Evolutionary conservation across 2,888 invertebrate genomes (phyloP).

Genomic region (Caenorhabditis panamensis): DNA sequence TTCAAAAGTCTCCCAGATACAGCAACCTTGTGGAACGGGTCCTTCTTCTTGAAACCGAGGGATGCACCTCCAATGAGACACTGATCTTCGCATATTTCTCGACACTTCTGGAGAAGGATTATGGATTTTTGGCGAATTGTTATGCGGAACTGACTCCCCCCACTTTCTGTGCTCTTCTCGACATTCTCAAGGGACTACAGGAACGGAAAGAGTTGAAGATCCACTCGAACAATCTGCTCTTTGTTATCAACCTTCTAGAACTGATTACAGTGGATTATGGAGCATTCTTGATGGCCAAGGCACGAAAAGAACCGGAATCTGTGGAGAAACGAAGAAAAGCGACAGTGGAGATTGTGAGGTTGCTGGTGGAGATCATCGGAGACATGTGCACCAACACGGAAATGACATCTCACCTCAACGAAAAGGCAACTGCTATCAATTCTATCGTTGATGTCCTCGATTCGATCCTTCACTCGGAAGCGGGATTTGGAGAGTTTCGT

Average conservation of each 20-base stretch:
- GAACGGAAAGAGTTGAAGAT: slow-evolving; percentile 16
- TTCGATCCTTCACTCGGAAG: slow-evolving; percentile 44
- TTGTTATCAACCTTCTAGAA: slow-evolving; percentile 49
- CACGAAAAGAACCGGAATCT: slow-evolving; percentile 28
- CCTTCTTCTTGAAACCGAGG: slow-evolving; percentile 2
- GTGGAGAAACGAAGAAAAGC: slow-evolving; percentile 15
- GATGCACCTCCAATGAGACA: background rate
- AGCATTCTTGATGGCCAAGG: slow-evolving; percentile 22
- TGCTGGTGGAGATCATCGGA: slow-evolving; percentile 41
- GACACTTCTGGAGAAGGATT: slow-evolving; percentile 63
- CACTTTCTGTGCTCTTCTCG: slow-evolving; percentile 24
- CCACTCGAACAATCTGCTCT: slow-evolving; percentile 49
- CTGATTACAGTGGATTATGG: slow-evolving; percentile 34
- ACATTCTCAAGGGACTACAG: slow-evolving; percentile 23
- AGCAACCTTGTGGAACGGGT: slow-evolving; percentile 29
- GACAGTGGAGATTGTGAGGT: slow-evolving; percentile 35
- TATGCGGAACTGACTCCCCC: slow-evolving; percentile 54
- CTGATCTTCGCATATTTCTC: slow-evolving; percentile 58
- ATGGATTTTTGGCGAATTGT: slow-evolving; percentile 60
- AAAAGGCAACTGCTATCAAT: slow-evolving; percentile 24
- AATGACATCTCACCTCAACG: slow-evolving; percentile 47
- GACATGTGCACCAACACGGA: slow-evolving; percentile 43
- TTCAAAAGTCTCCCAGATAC: slow-evolving; percentile 49
- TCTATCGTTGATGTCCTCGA: slow-evolving; percentile 44
- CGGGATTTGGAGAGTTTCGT: slow-evolving; percentile 37